Percentiles rank a stretch among this genome's conserved stretches.
Evolutionary conservation across 2,113 vertebrate species (phyloP).

Genomic region (Rhynchopsitta pachyrhyncha): DNA sequence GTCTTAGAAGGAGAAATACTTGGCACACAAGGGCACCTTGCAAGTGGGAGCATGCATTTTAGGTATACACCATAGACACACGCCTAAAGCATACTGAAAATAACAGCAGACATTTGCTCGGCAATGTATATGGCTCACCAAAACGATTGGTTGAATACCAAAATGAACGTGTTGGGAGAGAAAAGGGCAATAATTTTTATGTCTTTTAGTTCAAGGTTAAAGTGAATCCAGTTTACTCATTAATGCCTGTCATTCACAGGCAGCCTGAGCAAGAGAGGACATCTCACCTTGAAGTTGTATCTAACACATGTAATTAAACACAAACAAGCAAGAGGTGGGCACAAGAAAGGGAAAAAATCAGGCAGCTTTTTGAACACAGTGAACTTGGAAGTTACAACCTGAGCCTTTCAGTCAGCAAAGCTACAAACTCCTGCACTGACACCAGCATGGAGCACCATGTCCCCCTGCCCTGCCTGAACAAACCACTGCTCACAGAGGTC

Average conservation of each 20-base stretch:
- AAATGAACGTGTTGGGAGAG: neutral
- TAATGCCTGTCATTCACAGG: neutral
- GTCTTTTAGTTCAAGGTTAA: neutral
- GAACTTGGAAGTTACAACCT: neutral
- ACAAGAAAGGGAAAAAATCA: neutral
- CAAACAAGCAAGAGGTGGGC: neutral
- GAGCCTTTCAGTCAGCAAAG: neutral
- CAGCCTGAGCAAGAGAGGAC: neutral
- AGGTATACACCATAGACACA: neutral
- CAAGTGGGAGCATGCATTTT: neutral
- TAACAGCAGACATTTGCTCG: neutral
- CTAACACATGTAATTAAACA: neutral
- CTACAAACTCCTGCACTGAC: neutral
- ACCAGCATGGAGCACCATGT: fast-evolving
- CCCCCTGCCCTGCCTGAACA: neutral
- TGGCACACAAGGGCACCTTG: neutral
- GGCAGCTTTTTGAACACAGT: neutral
- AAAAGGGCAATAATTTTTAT: neutral
- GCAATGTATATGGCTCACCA: neutral
- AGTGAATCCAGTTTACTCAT: neutral
- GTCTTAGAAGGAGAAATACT: neutral
- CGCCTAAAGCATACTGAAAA: neutral
- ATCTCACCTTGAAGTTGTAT: neutral
- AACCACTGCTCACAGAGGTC: neutral
- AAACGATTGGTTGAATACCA: neutral